phyloP scores from a whole-genome alignment of 2,113 vertebrate species.

The Oryzias woworae region DNA sequence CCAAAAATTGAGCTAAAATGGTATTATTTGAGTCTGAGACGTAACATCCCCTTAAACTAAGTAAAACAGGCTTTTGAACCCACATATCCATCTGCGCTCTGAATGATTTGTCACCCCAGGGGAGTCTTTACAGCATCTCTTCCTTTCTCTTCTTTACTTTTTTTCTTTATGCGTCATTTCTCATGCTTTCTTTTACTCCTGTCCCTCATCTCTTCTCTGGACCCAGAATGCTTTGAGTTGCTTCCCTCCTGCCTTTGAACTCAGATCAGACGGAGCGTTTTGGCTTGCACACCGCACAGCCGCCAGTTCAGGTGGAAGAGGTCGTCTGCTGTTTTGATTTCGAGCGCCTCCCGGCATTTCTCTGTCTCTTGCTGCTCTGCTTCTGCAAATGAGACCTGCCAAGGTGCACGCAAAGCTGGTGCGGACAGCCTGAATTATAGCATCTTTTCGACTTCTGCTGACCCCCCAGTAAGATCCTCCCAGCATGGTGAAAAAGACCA shows the following conservation, averaged over 20 bases:
- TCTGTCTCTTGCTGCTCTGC: conserved; percentile 3
- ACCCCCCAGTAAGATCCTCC: not conserved
- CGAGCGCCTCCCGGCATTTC: conserved; percentile 1
- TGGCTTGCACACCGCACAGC: conserved; percentile 52
- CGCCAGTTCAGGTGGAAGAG: conserved; percentile 72
- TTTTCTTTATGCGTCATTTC: conserved; percentile 34
- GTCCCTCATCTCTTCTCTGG: conserved; percentile 49
- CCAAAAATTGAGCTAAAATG: conserved; percentile 6
- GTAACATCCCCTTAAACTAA: conserved; percentile 9
- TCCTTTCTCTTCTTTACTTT: conserved; percentile 46
- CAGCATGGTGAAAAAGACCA: not conserved
- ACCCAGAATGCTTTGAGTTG: conserved; percentile 75
- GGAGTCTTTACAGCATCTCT: conserved; percentile 63
- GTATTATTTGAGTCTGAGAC: conserved; percentile 13
- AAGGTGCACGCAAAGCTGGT: not conserved
- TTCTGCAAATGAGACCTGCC: not conserved
- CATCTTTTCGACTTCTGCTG: not conserved
- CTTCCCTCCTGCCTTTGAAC: conserved; percentile 81
- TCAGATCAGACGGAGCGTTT: conserved; percentile 77
- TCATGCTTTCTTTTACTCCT: conserved; percentile 41
- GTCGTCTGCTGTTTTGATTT: conserved; percentile 46
- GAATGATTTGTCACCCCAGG: conserved; percentile 75
- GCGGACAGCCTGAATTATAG: no score
- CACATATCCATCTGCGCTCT: conserved; percentile 56
- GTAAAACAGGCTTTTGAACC: conserved; percentile 35